phyloP scores from a whole-genome alignment of 2,888 invertebrate genomes.

The Perdita meconis region DNA sequence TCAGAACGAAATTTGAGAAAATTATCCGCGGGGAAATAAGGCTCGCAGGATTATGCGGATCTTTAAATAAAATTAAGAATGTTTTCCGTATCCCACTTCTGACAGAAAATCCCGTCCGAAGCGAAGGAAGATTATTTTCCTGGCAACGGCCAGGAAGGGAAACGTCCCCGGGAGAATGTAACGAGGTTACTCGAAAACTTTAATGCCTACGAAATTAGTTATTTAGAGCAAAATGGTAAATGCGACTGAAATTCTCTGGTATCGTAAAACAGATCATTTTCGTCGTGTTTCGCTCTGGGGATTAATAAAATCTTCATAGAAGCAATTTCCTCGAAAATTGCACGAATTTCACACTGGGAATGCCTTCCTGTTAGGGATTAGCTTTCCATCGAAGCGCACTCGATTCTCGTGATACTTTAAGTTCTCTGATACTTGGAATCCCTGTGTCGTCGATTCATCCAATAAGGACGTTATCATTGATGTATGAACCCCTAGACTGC shows the following conservation, averaged over 20 bases:
- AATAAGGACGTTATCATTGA: conserved; percentile 60
- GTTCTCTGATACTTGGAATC: conserved; percentile 35
- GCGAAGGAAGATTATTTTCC: too few relatives aligned
- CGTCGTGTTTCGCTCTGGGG: neutral
- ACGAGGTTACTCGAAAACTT: neutral
- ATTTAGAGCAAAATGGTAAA: neutral
- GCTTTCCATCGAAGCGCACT: conserved; percentile 12
- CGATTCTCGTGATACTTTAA: conserved; percentile 52
- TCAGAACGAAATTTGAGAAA: too few relatives aligned
- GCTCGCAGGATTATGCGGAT: too few relatives aligned
- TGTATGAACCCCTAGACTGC: conserved; percentile 30
- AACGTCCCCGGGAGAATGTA: too few relatives aligned
- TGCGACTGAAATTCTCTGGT: neutral
- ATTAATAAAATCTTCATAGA: conserved; percentile 31
- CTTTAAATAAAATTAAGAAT: too few relatives aligned
- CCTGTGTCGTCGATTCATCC: conserved; percentile 22
- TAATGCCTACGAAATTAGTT: neutral
- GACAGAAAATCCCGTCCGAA: too few relatives aligned
- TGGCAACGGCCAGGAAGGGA: too few relatives aligned
- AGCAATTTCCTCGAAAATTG: conserved; percentile 31
- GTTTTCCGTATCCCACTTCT: too few relatives aligned
- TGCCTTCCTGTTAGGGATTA: conserved; percentile 6
- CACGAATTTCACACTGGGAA: conserved; percentile 7
- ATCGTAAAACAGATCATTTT: neutral
- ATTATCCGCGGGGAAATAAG: too few relatives aligned